These are phyloP conservation scores for Heliopora coerulea DNA, from an alignment of 92 coral and sea anemone species.

Conservation along the genomic window DNA sequence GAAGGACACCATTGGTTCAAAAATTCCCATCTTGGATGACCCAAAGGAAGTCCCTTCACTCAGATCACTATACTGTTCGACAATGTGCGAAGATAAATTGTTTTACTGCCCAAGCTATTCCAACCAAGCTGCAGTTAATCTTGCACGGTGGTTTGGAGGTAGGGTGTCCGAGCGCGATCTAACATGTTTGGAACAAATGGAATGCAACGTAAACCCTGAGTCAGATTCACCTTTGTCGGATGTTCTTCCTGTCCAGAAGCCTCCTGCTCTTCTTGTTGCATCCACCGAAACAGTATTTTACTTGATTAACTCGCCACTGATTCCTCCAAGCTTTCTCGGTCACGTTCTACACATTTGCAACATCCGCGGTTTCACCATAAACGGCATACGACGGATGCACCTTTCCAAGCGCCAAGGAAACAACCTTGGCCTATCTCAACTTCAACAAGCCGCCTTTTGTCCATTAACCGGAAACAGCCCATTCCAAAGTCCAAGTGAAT, in stretches of 20 bases:
- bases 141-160: constrained; percentile 96
- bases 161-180: constrained; percentile 77
- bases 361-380: constrained; percentile 68
- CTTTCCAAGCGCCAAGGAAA: constrained; percentile 58
- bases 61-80: constrained; percentile 71
- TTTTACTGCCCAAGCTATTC: constrained; percentile 87
- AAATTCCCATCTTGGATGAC: constrained; percentile 71
- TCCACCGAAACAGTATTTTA: constrained; percentile 62
- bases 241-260: constrained; percentile 53
- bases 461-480: constrained; percentile 43
- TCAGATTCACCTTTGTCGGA: constrained; percentile 28
- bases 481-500: constrained; percentile 22
- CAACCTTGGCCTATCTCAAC: constrained; percentile 72
- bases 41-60: constrained; percentile 83
- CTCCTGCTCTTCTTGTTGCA: constrained; percentile 78
- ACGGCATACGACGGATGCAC: constrained; percentile 68
- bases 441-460: constrained; percentile 71
- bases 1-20: constrained; percentile 87
- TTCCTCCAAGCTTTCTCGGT: constrained; percentile 76
- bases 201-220: neutral
- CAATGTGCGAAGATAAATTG: constrained; percentile 62
- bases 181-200: constrained; percentile 51
- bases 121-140: constrained; percentile 59
- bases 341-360: constrained; percentile 61
- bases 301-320: constrained; percentile 71